These are phyloP conservation scores for Stenoptilia bipunctidactyla DNA, from an alignment of 2,888 invertebrate species.

Conservation along the genomic window DNA sequence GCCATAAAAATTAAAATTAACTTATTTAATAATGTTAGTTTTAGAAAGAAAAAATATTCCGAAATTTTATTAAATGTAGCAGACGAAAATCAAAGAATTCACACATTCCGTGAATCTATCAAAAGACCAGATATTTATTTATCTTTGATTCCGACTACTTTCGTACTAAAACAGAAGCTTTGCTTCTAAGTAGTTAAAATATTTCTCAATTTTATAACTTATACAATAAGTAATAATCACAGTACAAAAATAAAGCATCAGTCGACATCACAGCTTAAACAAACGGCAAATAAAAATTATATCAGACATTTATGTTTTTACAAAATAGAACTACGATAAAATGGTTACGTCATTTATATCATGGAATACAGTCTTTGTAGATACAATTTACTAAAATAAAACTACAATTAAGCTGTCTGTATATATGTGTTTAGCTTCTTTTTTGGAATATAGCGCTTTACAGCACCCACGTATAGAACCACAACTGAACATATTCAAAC, in stretches of 20 bases:
- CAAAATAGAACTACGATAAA: constrained; percentile 20
- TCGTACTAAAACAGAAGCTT: constrained; percentile 42
- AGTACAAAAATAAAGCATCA: constrained; percentile 68
- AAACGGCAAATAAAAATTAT: constrained; percentile 42
- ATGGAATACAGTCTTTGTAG: constrained; percentile 23
- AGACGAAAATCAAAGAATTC: constrained; percentile 33
- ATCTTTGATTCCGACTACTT: neutral
- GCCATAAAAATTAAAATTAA: constrained; percentile 24
- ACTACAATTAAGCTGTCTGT: neutral
- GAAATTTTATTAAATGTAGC: constrained; percentile 1
- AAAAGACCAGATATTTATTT: neutral
- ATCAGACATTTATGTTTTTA: constrained; percentile 12
- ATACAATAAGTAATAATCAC: constrained; percentile 56
- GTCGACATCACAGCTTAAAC: constrained; percentile 61
- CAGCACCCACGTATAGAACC: neutral
- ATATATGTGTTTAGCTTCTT: too few relatives aligned
- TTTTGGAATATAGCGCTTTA: too few relatives aligned
- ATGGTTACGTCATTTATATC: constrained; percentile 20
- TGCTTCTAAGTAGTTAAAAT: constrained; percentile 30
- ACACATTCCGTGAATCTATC: constrained; percentile 23
- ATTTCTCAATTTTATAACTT: constrained; percentile 36
- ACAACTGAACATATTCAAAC: neutral
- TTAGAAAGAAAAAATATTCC: constrained; percentile 26
- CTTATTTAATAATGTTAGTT: constrained; percentile 23
- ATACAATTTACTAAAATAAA: constrained; percentile 10